phyloP scores from a whole-genome alignment of 1,140 invertebrate species.

The Liolophura sinensis region DNA sequence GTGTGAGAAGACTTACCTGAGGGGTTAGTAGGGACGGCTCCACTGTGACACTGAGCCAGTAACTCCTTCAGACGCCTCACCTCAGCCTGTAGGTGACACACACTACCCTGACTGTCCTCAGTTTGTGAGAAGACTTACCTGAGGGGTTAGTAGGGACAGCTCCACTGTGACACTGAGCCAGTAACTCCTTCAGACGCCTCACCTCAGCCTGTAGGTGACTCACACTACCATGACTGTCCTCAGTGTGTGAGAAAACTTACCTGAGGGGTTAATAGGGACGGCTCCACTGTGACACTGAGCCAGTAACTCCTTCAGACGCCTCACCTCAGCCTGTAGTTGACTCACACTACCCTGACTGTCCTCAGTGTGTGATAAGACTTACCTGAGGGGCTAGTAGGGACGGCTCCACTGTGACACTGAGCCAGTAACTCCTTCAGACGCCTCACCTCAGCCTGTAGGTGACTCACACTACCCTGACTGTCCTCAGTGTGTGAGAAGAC shows the following conservation, averaged over 20 bases:
- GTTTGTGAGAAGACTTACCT: too few relatives aligned
- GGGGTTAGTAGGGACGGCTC: too few relatives aligned
- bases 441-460: conserved; percentile 47
- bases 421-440: conserved; percentile 37
- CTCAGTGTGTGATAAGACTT: too few relatives aligned
- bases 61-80: background rate
- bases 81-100: background rate
- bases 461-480: conserved; percentile 40
- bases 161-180: too few relatives aligned
- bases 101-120: too few relatives aligned
- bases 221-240: too few relatives aligned
- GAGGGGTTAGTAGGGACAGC: too few relatives aligned
- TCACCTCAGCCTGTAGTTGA: background rate
- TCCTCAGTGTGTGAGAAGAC: conserved; percentile 32
- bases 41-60: background rate
- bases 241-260: background rate
- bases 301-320: background rate
- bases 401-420: conserved; percentile 6
- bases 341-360: background rate
- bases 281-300: too few relatives aligned
- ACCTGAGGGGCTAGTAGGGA: too few relatives aligned
- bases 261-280: background rate
- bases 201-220: background rate
- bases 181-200: conserved; percentile 4
- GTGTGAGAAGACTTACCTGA: background rate